These are phyloP conservation scores for Mantis religiosa DNA, from an alignment of 2,888 invertebrate species.

Conservation along the genomic window DNA sequence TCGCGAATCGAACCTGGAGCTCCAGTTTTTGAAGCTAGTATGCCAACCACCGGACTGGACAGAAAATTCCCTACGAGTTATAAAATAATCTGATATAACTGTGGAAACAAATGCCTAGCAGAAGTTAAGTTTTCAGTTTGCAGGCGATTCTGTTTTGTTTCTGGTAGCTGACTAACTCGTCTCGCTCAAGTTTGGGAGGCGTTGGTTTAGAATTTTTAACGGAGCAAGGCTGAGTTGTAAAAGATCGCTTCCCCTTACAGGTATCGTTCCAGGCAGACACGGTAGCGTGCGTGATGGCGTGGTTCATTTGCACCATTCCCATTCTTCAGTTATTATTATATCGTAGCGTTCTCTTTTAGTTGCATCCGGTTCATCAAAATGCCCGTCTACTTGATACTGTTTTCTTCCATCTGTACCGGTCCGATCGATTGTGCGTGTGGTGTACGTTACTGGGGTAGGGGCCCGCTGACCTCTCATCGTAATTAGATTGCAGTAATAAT, in stretches of 20 bases:
- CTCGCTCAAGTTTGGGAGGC: not conserved
- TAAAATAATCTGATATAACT: no score
- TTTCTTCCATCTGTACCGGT: not conserved
- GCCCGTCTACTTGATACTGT: not conserved
- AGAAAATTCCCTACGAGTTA: no score
- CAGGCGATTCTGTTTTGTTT: not conserved
- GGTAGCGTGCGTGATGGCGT: not conserved
- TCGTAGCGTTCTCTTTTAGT: not conserved
- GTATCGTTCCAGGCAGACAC: not conserved
- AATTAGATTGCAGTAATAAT: no score
- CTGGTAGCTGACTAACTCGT: not conserved
- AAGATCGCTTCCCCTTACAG: not conserved
- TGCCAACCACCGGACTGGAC: no score
- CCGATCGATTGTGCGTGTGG: not conserved
- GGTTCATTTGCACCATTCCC: not conserved
- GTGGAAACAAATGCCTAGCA: not conserved
- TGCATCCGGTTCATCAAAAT: not conserved
- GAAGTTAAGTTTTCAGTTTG: not conserved
- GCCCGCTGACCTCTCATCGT: not conserved
- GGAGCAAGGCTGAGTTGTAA: not conserved
- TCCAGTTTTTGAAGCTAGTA: no score
- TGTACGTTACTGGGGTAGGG: not conserved
- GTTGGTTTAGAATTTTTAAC: not conserved
- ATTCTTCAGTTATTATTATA: not conserved
- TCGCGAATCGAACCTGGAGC: no score